These are phyloP conservation scores for Synaphobranchus kaupii DNA, from an alignment of 2,797 vertebrate genomes.

Conservation along the genomic window DNA sequence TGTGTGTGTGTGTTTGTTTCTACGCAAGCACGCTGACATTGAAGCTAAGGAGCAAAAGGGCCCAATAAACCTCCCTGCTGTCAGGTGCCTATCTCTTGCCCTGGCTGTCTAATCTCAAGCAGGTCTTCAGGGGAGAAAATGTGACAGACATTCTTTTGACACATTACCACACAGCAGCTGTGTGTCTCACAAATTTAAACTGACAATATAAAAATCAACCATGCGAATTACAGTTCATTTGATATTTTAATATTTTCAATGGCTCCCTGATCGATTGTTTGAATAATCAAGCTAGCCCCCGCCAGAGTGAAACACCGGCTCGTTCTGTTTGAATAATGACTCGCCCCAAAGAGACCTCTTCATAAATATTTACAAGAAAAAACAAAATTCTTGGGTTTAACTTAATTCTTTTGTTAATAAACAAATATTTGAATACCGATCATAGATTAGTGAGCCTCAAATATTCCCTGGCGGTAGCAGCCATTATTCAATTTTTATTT, in stretches of 20 bases:
- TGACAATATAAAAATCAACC: background rate
- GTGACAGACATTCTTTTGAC: background rate
- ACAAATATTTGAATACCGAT: background rate
- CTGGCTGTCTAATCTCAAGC: background rate
- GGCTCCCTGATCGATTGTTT: background rate
- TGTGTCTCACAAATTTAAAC: background rate
- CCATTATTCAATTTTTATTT: background rate
- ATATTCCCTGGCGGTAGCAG: background rate
- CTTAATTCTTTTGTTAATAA: slow-evolving; percentile 13
- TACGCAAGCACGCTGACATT: background rate
- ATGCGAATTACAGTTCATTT: background rate
- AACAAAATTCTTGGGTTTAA: background rate
- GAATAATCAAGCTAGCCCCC: background rate
- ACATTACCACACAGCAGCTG: background rate
- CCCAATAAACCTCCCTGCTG: background rate
- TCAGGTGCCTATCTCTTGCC: slow-evolving; percentile 8
- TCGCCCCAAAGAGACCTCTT: background rate
- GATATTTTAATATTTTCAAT: background rate
- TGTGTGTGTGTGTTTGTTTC: background rate
- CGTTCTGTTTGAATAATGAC: background rate
- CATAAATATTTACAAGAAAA: slow-evolving; percentile 14
- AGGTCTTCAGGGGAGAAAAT: background rate
- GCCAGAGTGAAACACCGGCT: background rate
- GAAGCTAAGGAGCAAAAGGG: background rate
- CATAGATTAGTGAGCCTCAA: background rate